Percentiles rank a stretch among this genome's conserved stretches.
Conservation (phyloP, 2,113 vertebrate species). For the Tringa solitaria region DNA sequence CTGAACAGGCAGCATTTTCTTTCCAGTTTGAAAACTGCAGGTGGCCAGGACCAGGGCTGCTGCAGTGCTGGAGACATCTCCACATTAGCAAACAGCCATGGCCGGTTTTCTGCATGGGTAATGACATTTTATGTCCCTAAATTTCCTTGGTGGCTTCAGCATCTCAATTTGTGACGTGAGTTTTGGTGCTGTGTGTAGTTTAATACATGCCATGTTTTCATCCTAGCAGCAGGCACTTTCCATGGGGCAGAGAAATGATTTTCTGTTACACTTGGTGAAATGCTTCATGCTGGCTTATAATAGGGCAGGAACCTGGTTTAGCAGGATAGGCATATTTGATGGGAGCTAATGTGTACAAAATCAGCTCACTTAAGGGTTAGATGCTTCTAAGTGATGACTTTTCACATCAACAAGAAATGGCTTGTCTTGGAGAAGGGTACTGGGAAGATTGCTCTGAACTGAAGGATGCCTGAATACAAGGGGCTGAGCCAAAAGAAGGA, state of each 20-base stretch:
- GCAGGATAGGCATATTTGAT: not conserved
- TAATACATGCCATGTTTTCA: accelerated
- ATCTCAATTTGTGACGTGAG: not conserved
- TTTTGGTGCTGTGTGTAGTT: not conserved
- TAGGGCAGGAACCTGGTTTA: not conserved
- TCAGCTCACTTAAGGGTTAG: not conserved
- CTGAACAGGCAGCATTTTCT: not conserved
- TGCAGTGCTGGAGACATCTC: not conserved
- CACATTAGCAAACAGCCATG: not conserved
- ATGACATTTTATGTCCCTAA: not conserved
- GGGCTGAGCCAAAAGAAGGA: not conserved
- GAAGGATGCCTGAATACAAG: not conserved
- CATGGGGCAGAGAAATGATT: not conserved
- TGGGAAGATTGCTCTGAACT: not conserved
- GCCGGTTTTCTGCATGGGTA: not conserved
- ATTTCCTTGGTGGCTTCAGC: not conserved
- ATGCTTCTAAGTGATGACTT: not conserved
- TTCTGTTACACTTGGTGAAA: not conserved
- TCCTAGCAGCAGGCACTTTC: not conserved
- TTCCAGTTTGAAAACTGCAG: not conserved
- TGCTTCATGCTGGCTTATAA: not conserved
- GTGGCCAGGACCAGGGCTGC: not conserved
- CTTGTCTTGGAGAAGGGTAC: not conserved
- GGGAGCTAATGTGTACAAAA: not conserved
- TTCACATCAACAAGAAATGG: not conserved